A percentile compares a stretch with the other conserved stretches of the same genome.
These are phyloP conservation scores for Monodelphis domestica DNA, from an alignment of 2,797 vertebrate genomes.

Conservation along the genomic window DNA sequence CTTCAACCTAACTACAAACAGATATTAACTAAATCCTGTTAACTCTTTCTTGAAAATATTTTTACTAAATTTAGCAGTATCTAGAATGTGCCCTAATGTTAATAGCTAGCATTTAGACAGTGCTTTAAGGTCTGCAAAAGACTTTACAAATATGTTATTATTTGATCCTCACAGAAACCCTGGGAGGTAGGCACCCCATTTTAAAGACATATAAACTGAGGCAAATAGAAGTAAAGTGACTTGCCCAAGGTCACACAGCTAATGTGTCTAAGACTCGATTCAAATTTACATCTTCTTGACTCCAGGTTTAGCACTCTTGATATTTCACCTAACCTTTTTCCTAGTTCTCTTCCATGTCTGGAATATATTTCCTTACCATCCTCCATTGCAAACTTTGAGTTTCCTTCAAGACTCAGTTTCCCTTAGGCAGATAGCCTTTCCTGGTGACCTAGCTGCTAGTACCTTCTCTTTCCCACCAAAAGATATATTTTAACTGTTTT, in stretches of 20 bases:
- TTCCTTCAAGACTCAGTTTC: neutral
- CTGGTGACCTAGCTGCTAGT: neutral
- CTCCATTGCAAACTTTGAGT: neutral
- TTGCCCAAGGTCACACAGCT: neutral
- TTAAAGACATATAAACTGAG: neutral
- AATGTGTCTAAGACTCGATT: neutral
- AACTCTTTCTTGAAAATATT: neutral
- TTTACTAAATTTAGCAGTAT: neutral
- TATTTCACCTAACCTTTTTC: neutral
- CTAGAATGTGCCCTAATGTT: neutral
- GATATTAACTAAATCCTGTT: neutral
- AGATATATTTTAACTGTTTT: neutral
- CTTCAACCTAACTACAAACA: neutral
- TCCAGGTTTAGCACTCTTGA: neutral
- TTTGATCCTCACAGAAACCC: neutral
- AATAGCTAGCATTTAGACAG: neutral
- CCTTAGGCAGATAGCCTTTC: neutral
- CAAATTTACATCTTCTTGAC: neutral
- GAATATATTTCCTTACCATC: neutral
- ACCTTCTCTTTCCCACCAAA: neutral
- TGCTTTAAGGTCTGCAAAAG: neutral
- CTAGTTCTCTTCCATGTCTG: neutral
- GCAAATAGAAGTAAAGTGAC: neutral
- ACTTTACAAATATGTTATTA: neutral
- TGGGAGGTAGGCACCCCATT: no score